phyloP scores from a whole-genome alignment of 2,888 invertebrate species.

The Cephus pulcher region DNA sequence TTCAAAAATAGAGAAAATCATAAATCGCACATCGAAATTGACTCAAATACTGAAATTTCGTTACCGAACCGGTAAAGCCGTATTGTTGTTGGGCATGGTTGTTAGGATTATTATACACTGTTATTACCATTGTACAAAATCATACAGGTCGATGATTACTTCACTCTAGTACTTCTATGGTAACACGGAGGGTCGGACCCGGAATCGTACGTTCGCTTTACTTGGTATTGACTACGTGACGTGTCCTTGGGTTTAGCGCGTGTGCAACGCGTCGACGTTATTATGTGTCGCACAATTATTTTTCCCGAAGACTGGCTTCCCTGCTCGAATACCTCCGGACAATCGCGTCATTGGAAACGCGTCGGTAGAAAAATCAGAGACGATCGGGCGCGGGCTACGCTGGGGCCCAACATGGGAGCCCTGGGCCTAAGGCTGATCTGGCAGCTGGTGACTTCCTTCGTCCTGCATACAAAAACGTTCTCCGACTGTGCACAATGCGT shows the following conservation, averaged over 20 bases:
- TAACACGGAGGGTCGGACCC: not conserved
- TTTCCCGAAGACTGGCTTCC: constrained; percentile 62
- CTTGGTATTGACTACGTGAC: not conserved
- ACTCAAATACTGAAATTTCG: too few relatives aligned
- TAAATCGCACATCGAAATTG: not conserved
- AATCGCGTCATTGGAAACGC: constrained; percentile 39
- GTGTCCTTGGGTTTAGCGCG: not conserved
- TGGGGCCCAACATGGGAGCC: not conserved
- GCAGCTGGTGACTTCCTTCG: not conserved
- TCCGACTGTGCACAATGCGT: constrained; percentile 16
- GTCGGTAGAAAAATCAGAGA: constrained; percentile 22
- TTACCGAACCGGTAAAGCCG: not conserved
- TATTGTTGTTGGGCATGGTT: not conserved
- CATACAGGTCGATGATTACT: not conserved
- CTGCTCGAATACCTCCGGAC: constrained; percentile 60
- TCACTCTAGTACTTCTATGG: not conserved
- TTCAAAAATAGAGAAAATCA: rapidly evolving
- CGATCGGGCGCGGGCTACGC: not conserved
- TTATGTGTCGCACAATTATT: constrained; percentile 55
- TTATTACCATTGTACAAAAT: not conserved
- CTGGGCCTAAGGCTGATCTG: not conserved
- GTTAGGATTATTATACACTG: not conserved
- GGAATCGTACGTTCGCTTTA: not conserved
- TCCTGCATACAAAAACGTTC: not conserved
- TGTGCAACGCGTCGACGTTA: not conserved